Percentiles rank a stretch among this genome's conserved stretches.
Evolutionary conservation across 1,140 invertebrate species (phyloP).

Genomic region (Drosophila asahinai): DNA sequence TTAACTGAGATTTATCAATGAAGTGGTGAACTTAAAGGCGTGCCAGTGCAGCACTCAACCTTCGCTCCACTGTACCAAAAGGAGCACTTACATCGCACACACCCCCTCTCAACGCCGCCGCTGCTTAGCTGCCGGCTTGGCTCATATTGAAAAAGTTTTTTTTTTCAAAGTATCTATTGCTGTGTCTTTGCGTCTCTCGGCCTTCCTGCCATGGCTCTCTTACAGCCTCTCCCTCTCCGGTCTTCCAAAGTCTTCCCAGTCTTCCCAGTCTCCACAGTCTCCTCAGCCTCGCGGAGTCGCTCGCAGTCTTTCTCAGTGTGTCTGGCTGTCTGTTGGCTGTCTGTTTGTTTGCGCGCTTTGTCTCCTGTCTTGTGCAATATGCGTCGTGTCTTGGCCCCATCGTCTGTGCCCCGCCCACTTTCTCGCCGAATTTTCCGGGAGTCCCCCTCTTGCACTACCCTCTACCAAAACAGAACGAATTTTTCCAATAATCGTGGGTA

Average conservation of each 20-base stretch:
- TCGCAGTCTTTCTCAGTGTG: conserved; percentile 27
- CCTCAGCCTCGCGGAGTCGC: neutral
- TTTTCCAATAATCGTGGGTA: neutral
- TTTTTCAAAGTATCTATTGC: conserved; percentile 66
- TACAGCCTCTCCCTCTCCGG: neutral
- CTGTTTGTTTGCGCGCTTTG: conserved; percentile 64
- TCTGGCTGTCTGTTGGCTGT: conserved; percentile 55
- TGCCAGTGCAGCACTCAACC: too few species aligned
- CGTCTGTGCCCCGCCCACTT: neutral
- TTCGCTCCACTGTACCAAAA: conserved; percentile 18
- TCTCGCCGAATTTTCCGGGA: neutral
- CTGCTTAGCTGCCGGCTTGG: conserved; percentile 26
- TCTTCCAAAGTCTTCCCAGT: conserved; percentile 3
- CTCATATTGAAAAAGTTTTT: conserved; percentile 78
- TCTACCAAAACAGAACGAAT: neutral
- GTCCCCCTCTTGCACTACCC: neutral
- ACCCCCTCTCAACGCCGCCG: conserved; percentile 2
- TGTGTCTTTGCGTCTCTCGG: conserved; percentile 39
- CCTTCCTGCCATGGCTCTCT: conserved; percentile 2
- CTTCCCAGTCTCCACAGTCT: neutral
- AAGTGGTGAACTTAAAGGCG: too few species aligned
- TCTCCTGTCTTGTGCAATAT: conserved; percentile 71
- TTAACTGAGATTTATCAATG: too few species aligned
- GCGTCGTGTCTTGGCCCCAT: conserved; percentile 60
- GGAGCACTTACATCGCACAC: conserved; percentile 4